A percentile compares a stretch with the other conserved stretches of the same genome.
These are phyloP conservation scores for Bombus huntii DNA, from an alignment of 1,140 invertebrate genomes.

Conservation along the genomic window DNA sequence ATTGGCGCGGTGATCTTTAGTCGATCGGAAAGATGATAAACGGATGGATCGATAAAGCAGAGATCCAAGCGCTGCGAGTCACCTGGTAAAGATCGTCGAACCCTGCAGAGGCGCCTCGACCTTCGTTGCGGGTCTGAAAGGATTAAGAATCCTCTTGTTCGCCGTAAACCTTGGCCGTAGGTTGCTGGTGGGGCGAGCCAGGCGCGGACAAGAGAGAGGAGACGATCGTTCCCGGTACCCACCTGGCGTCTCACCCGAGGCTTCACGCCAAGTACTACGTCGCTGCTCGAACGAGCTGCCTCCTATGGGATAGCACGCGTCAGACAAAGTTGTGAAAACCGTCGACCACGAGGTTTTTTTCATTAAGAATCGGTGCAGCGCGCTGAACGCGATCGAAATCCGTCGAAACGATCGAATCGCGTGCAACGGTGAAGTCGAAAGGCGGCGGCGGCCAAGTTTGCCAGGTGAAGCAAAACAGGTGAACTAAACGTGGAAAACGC, in stretches of 20 bases:
- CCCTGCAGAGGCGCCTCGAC: conserved; percentile 59
- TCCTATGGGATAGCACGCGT: conserved; percentile 43
- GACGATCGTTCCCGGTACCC: conserved; percentile 71
- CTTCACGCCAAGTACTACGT: conserved; percentile 60
- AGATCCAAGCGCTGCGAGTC: not conserved
- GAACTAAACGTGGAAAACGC: not conserved
- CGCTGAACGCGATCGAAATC: not conserved
- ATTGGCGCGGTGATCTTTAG: not conserved
- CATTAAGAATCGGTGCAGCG: too few relatives aligned
- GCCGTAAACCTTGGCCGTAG: conserved; percentile 59
- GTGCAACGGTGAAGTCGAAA: not conserved
- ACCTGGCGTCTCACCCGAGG: conserved; percentile 76
- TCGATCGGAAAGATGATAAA: not conserved
- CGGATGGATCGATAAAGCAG: conserved; percentile 29
- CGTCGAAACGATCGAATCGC: not conserved
- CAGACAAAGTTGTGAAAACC: conserved; percentile 13
- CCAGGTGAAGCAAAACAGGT: conserved; percentile 14
- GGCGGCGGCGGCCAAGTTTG: too few relatives aligned
- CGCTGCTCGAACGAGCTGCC: conserved; percentile 57
- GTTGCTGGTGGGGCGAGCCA: conserved; percentile 46
- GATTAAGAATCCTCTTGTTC: conserved; percentile 59
- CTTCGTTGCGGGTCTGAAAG: conserved; percentile 36
- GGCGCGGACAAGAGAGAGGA: conserved; percentile 53
- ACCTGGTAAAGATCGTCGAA: conserved; percentile 38
- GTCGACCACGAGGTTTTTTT: not conserved